These are phyloP conservation scores for Andrena flavipes DNA, from an alignment of 2,888 invertebrate genomes.

Conservation along the genomic window DNA sequence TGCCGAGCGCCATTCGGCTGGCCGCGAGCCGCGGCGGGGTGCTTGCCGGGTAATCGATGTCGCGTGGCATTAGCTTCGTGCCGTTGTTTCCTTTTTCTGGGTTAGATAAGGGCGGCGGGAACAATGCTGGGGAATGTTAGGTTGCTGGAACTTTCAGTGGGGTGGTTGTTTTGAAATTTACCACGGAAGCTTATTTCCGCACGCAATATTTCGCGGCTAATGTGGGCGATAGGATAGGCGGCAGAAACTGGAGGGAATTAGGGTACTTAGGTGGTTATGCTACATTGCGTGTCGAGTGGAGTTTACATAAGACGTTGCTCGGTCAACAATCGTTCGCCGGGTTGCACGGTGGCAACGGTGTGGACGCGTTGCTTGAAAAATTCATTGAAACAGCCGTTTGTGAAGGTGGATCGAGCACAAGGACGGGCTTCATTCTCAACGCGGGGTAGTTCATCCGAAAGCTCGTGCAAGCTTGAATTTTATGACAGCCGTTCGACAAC, in stretches of 20 bases:
- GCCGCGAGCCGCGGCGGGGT: neutral
- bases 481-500: neutral
- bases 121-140: neutral
- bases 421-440: neutral
- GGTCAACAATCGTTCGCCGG: neutral
- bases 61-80: neutral
- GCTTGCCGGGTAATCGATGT: neutral
- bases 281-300: neutral
- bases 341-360: neutral
- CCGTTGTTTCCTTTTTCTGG: neutral
- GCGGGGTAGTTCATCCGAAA: neutral
- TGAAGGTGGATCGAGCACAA: no score
- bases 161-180: neutral
- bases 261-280: neutral
- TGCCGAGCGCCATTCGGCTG: neutral
- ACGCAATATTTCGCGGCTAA: no score
- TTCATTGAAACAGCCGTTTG: no score
- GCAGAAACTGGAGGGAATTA: neutral
- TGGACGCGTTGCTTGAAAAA: neutral
- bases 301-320: neutral
- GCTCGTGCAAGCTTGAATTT: slow-evolving; percentile 30
- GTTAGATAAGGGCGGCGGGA: neutral
- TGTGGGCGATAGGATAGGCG: no score
- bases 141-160: neutral
- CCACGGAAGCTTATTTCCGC: neutral